Evolutionary conservation across 1,140 invertebrate species (phyloP).

Genomic region (Drosophila pectinifera): DNA sequence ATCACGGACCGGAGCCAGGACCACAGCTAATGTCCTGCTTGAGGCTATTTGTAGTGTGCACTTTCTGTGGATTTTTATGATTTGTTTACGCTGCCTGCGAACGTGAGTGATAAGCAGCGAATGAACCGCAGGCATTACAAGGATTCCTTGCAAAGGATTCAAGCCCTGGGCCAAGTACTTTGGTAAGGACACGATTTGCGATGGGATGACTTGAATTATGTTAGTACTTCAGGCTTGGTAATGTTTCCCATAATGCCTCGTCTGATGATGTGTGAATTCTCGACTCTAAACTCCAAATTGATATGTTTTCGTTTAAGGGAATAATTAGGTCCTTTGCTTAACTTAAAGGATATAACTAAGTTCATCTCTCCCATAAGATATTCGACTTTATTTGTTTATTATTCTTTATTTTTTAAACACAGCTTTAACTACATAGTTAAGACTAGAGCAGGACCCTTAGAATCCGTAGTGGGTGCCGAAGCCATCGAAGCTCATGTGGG

Average conservation of each 20-base stretch:
- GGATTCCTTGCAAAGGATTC: slow-evolving; percentile 4
- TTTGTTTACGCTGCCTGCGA: slow-evolving; percentile 66
- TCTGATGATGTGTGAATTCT: neutral
- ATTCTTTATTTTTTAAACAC: slow-evolving; percentile 3
- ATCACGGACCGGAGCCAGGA: slow-evolving; percentile 34
- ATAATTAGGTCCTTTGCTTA: no score
- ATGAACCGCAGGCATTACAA: slow-evolving; percentile 7
- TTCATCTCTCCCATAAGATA: no score
- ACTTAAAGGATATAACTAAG: no score
- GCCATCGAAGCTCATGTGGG: slow-evolving; percentile 86
- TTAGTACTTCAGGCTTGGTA: neutral
- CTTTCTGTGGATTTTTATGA: slow-evolving; percentile 80
- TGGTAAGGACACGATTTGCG: slow-evolving; percentile 2
- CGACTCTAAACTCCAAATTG: neutral
- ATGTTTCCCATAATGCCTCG: neutral
- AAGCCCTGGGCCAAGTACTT: slow-evolving; percentile 1
- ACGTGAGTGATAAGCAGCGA: slow-evolving; percentile 56
- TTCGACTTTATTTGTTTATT: no score
- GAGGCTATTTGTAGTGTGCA: slow-evolving; percentile 74
- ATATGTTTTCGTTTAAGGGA: neutral
- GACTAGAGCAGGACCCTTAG: slow-evolving; percentile 58
- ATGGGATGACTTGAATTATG: slow-evolving; percentile 11
- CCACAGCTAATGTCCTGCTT: slow-evolving; percentile 69
- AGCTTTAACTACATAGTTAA: slow-evolving; percentile 9
- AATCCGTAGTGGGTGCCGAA: slow-evolving; percentile 86